Evolutionary conservation across 2,113 vertebrate species (phyloP), one percentile per base, ranked within the genome.

Genomic region (Murina feae): DNA sequence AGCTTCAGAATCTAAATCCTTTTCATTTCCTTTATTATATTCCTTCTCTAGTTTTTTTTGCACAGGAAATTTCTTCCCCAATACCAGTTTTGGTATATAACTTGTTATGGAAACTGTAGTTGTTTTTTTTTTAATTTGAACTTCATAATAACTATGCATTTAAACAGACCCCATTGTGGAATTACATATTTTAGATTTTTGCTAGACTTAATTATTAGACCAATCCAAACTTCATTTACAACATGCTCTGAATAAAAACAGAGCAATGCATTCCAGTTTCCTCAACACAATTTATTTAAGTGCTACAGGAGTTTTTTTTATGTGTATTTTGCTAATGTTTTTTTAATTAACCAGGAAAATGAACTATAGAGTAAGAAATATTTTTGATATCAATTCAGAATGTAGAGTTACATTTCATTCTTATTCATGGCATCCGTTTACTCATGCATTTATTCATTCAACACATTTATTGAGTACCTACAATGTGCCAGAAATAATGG

Each of bases 131-230:
- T 91, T 94, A 42, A 82, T 89, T 83, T 80, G 14, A 89, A 82
- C 47, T 88, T 55, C 16, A 49, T 82, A 75, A 55, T 89, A 68
- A 69, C 49, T 66, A 42, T 37, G 30, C 12, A 83, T 18, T 75
- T 94, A 86, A 86, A 23, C 10, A 68, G 49, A 91, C 49, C 39
- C 63, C 87, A 42, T 76, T 72, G 63, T 86, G 3, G 51, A 72
- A 90, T 92, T 91, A 89, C 9, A 80, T 32, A 53, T 92, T 93
- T 75, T 65, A 76, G 16, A 91, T 65, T 97, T 94, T 81, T 94
- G 25, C 79, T 88, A 86, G 16, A 87, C 9, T 65, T 63, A 93
- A 75, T 75, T 87, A 86, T 92, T 60, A 94, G 71, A 66, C 16
- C 44, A 84, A 83, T 87, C 4, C 17, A 28, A 84, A 95, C 93